Percentiles rank a stretch among this genome's conserved stretches.
phyloP scores from a whole-genome alignment of 2,797 vertebrate species.

The Macroramphosus scolopax region DNA sequence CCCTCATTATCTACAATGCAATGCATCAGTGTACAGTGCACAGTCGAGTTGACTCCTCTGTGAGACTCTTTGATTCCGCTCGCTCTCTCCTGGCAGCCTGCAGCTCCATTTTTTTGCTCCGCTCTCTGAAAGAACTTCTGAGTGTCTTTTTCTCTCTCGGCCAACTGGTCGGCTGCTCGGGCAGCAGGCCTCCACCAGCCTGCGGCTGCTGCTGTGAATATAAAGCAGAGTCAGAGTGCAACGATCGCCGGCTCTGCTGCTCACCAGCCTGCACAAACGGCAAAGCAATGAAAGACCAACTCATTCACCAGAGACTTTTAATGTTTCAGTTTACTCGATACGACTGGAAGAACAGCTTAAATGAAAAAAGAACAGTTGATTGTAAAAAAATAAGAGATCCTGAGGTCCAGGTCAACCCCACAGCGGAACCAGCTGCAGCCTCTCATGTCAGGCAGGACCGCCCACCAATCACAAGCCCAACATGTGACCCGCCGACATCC shows the following conservation, averaged over 20 bases:
- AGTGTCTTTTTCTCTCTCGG: conserved; percentile 48
- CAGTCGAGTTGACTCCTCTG: conserved; percentile 1
- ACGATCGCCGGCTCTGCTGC: conserved; percentile 20
- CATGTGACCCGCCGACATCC: background rate
- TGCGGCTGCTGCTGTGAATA: conserved; percentile 51
- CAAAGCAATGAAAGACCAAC: background rate
- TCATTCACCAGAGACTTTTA: background rate
- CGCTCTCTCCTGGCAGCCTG: conserved; percentile 19
- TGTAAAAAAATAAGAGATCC: too few relatives aligned
- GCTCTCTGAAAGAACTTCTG: conserved; percentile 41
- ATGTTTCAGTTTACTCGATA: too few relatives aligned
- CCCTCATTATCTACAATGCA: background rate
- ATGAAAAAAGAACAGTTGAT: too few relatives aligned
- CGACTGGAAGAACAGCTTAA: too few relatives aligned
- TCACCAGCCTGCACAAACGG: background rate
- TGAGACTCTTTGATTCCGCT: conserved; percentile 1
- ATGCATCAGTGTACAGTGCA: background rate
- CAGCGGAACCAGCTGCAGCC: too few relatives aligned
- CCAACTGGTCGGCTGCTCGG: conserved; percentile 36
- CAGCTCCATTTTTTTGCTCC: conserved; percentile 54
- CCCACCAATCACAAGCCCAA: background rate
- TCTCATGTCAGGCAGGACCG: too few relatives aligned
- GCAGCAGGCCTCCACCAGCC: conserved; percentile 51
- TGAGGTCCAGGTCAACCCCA: too few relatives aligned
- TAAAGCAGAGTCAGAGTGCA: conserved; percentile 45